Percentiles rank a stretch among this genome's conserved stretches.
Evolutionary conservation across 2,888 invertebrate genomes (phyloP).

Genomic region (Nephrotoma guestfalica): DNA sequence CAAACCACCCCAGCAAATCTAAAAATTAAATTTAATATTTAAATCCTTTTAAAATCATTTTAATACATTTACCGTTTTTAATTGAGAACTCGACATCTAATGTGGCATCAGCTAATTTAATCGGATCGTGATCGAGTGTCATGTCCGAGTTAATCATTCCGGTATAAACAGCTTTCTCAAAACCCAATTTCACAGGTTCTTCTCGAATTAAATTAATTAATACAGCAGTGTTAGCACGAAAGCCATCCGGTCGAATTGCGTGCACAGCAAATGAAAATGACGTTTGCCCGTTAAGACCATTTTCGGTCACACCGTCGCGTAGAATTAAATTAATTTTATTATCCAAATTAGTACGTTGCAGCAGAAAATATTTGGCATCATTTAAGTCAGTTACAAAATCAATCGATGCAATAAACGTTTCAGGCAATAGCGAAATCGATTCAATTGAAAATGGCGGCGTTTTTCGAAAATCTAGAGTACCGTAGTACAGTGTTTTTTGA

Average conservation of each 20-base stretch:
- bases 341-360: background rate
- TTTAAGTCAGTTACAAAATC: background rate
- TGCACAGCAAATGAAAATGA: background rate
- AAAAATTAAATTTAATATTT: background rate
- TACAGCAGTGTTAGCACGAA: background rate
- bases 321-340: background rate
- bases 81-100: constrained; percentile 14
- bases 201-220: background rate
- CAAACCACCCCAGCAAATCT: background rate
- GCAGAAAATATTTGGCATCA: background rate
- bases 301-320: background rate
- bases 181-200: background rate
- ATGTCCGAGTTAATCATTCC: background rate
- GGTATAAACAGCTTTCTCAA: background rate
- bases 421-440: background rate
- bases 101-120: constrained; percentile 7
- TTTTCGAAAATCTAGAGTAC: background rate
- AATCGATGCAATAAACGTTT: background rate
- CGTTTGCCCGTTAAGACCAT: background rate
- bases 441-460: background rate
- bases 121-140: background rate
- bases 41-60: background rate
- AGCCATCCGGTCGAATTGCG: background rate
- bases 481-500: background rate
- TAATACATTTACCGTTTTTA: constrained; percentile 6